These are phyloP conservation scores for Pocillopora meandrina DNA, from an alignment of 92 coral and sea anemone genomes.

Conservation along the genomic window DNA sequence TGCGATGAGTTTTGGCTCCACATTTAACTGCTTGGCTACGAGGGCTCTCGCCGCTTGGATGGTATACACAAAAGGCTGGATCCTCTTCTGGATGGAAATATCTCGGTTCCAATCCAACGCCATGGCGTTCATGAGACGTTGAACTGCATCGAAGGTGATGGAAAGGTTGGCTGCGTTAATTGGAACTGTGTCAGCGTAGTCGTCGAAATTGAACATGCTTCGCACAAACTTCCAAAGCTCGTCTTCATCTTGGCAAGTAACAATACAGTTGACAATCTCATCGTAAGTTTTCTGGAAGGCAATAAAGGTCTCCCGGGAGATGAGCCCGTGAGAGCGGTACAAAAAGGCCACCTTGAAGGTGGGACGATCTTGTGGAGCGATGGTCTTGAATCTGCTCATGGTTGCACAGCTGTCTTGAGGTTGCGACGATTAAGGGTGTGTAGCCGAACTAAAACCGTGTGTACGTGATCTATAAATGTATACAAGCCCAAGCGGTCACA, in stretches of 20 bases:
- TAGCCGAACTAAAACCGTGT: background rate
- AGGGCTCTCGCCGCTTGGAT: slow-evolving; percentile 54
- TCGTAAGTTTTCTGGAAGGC: slow-evolving; percentile 32
- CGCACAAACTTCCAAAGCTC: slow-evolving; percentile 49
- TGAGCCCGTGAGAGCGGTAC: slow-evolving; percentile 38
- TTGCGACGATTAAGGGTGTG: background rate
- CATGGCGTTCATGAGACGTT: slow-evolving; percentile 41
- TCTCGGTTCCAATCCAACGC: slow-evolving; percentile 64
- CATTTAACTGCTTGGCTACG: slow-evolving; percentile 61
- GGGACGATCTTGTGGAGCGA: slow-evolving; percentile 52
- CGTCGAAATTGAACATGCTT: slow-evolving; percentile 50
- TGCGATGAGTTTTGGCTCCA: slow-evolving; percentile 39
- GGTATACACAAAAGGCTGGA: slow-evolving; percentile 41
- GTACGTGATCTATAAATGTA: background rate
- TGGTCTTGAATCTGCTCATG: slow-evolving; percentile 19
- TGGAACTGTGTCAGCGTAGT: slow-evolving; percentile 64
- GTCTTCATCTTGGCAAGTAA: slow-evolving; percentile 20
- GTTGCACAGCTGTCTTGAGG: background rate
- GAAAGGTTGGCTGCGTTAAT: slow-evolving; percentile 74
- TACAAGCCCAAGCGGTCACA: background rate
- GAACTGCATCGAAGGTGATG: slow-evolving; percentile 43
- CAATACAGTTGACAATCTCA: slow-evolving; percentile 41
- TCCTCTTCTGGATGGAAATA: slow-evolving; percentile 73
- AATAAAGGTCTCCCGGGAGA: slow-evolving; percentile 42
- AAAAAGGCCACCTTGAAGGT: slow-evolving; percentile 48